These are phyloP conservation scores for Lagopus muta DNA, from an alignment of 2,113 vertebrate genomes.

Conservation along the genomic window DNA sequence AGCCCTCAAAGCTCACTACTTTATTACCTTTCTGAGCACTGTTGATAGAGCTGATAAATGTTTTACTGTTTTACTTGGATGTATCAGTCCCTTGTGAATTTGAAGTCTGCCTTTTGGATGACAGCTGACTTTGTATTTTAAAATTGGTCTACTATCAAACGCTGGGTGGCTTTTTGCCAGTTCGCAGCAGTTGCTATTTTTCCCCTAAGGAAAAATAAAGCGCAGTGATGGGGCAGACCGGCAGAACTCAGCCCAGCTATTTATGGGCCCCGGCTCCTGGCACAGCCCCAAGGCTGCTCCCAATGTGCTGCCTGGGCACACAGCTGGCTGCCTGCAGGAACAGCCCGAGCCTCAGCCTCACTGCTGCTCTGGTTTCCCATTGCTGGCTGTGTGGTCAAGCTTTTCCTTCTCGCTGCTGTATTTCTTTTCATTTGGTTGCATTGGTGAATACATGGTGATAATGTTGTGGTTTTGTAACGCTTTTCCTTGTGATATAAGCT, in stretches of 20 bases:
- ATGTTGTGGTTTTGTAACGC: rapidly evolving
- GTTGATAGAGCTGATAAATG: neutral
- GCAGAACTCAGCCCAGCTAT: neutral
- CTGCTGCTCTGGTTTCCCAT: neutral
- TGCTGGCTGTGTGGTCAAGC: neutral
- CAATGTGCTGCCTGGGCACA: neutral
- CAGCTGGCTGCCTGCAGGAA: neutral
- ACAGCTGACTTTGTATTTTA: neutral
- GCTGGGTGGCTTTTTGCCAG: neutral
- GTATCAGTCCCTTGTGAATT: neutral
- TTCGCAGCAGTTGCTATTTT: neutral
- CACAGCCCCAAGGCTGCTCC: neutral
- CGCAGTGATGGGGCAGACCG: neutral
- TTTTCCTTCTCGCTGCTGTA: neutral
- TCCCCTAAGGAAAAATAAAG: neutral
- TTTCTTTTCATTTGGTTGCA: neutral
- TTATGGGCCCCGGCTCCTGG: neutral
- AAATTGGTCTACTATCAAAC: neutral
- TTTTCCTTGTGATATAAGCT: rapidly evolving
- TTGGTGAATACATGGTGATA: neutral
- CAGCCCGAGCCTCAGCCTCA: neutral
- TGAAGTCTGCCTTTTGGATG: neutral
- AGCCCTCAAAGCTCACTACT: neutral
- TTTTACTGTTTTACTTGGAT: neutral
- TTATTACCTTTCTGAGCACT: neutral